Conservation (phyloP, 2,888 invertebrate species). For the Synanthedon vespiformis region DNA sequence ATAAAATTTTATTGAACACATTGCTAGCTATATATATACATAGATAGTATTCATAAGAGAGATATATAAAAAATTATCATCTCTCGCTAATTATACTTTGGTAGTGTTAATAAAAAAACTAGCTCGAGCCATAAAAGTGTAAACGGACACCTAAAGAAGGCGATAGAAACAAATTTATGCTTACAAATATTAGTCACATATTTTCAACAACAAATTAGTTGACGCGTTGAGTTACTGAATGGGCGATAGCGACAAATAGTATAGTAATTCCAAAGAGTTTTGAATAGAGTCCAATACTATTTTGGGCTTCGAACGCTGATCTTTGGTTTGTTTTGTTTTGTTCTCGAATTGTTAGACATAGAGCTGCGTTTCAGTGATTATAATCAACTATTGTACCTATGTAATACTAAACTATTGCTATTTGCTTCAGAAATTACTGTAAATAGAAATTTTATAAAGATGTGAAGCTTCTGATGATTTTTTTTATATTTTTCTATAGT, state of each 20-base stretch:
- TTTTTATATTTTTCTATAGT: too few species aligned
- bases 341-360: constrained; percentile 28
- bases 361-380: constrained; percentile 13
- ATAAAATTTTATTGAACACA: too few species aligned
- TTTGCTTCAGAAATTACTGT: too few species aligned
- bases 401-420: too few species aligned
- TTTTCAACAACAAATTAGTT: constrained; percentile 48
- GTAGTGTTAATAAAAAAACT: too few species aligned
- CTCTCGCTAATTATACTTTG: too few species aligned
- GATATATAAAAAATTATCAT: too few species aligned
- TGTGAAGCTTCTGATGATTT: too few species aligned
- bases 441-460: too few species aligned
- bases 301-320: constrained; percentile 57
- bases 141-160: constrained; percentile 27
- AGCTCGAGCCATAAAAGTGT: constrained; percentile 9
- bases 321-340: constrained; percentile 55
- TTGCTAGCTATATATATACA: too few species aligned
- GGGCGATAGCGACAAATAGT: constrained; percentile 60
- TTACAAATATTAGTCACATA: constrained; percentile 51
- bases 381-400: too few species aligned
- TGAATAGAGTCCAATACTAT: constrained; percentile 68
- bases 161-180: constrained; percentile 33
- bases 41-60: too few species aligned
- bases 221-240: constrained; percentile 64
- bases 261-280: constrained; percentile 66